Evolutionary conservation across 2,888 invertebrate genomes (phyloP).

Genomic region (Callimorpha dominula): DNA sequence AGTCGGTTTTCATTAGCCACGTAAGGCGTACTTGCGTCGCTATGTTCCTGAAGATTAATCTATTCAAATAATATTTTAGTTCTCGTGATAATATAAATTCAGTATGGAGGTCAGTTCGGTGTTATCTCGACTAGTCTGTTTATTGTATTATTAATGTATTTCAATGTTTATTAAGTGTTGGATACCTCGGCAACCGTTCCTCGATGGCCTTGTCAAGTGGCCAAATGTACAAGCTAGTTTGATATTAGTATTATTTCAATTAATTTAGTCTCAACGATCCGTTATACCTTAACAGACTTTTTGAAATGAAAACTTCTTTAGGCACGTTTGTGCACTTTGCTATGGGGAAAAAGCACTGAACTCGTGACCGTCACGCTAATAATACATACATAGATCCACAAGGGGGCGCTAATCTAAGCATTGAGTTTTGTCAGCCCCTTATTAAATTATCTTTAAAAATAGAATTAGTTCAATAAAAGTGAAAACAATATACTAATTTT

Average conservation of each 20-base stretch:
- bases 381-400: too few relatives aligned
- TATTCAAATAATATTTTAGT: constrained; percentile 77
- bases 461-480: too few relatives aligned
- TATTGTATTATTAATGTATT: constrained; percentile 60
- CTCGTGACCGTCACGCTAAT: too few relatives aligned
- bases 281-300: background rate
- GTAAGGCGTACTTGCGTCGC: constrained; percentile 39
- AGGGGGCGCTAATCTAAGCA: too few relatives aligned
- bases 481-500: too few relatives aligned
- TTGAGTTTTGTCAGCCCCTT: too few relatives aligned
- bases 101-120: constrained; percentile 69
- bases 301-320: too few relatives aligned
- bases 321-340: too few relatives aligned
- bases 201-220: constrained; percentile 26
- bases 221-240: constrained; percentile 14
- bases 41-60: constrained; percentile 56
- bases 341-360: too few relatives aligned
- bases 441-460: too few relatives aligned
- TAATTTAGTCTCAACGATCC: background rate
- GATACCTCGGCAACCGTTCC: constrained; percentile 25
- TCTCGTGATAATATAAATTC: constrained; percentile 73
- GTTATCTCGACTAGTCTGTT: constrained; percentile 64
- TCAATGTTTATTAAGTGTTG: constrained; percentile 40
- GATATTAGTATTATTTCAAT: background rate
- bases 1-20: constrained; percentile 33